Evolutionary conservation across 1,140 invertebrate genomes (phyloP).

Genomic region (Dendroctonus ponderosae): DNA sequence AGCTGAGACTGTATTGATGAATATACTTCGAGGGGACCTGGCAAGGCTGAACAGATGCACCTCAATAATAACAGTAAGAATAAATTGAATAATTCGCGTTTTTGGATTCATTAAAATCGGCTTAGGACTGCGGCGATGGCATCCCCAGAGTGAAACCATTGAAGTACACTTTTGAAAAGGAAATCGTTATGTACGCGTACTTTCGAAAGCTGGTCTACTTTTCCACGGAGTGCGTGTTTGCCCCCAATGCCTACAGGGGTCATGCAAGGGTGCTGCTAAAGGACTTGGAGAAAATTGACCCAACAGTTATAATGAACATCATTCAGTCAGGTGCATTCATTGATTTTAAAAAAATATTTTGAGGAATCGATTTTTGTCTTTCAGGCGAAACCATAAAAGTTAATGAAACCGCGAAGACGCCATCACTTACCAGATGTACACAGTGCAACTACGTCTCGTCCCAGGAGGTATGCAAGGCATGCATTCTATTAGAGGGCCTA

Average conservation of each 20-base stretch:
- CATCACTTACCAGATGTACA: slow-evolving; percentile 75
- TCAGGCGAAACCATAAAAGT: slow-evolving; percentile 83
- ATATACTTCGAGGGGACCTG: slow-evolving; percentile 94
- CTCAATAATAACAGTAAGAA: slow-evolving; percentile 76
- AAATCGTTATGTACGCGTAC: slow-evolving; percentile 99
- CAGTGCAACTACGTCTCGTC: slow-evolving; percentile 95
- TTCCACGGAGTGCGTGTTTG: slow-evolving; percentile 98
- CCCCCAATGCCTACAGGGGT: slow-evolving; percentile 96
- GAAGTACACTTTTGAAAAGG: slow-evolving; percentile 99
- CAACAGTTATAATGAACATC: slow-evolving; percentile 95
- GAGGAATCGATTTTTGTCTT: slow-evolving; percentile 37
- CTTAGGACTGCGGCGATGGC: slow-evolving; percentile 71
- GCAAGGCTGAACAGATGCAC: slow-evolving; percentile 90
- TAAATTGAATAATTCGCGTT: neutral
- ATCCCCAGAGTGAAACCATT: slow-evolving; percentile 95
- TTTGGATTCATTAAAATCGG: slow-evolving; percentile 5
- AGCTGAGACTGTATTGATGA: slow-evolving; percentile 98
- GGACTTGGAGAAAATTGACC: slow-evolving; percentile 91
- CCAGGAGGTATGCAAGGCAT: slow-evolving; percentile 95
- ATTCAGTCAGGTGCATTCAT: slow-evolving; percentile 81
- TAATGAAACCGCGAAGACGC: slow-evolving; percentile 79
- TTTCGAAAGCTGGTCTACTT: slow-evolving; percentile 98
- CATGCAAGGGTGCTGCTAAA: slow-evolving; percentile 91
- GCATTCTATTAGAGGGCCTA: slow-evolving; percentile 90
- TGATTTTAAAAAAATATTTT: neutral